Conservation (phyloP, 2,113 vertebrate genomes). For the Muntiacus reevesi region DNA sequence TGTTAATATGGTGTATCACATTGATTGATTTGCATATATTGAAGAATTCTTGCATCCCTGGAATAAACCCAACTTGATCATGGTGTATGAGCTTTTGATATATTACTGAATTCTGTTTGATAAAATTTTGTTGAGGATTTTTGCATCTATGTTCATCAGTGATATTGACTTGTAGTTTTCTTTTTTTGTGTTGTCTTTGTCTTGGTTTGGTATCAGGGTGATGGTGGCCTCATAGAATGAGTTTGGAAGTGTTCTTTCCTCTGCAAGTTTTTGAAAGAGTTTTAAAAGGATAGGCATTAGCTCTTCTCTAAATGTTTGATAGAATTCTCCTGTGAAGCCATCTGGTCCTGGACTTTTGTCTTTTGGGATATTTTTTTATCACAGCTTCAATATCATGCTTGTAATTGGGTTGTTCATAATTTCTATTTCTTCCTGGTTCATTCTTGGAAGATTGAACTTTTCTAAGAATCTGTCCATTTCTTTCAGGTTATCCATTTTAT, state of each 20-base stretch:
- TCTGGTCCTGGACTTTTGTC: not conserved
- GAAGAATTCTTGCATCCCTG: not conserved
- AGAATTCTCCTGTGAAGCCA: not conserved
- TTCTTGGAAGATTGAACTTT: not conserved
- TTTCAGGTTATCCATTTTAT: not conserved
- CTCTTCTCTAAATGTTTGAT: not conserved
- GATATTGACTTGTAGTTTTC: not conserved
- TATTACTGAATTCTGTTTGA: not conserved
- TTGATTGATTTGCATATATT: not conserved
- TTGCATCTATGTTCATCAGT: not conserved
- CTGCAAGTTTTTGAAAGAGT: not conserved
- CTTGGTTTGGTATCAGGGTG: not conserved
- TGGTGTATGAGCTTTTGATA: not conserved
- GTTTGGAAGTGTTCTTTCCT: not conserved
- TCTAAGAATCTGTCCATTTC: not conserved
- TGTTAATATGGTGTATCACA: not conserved
- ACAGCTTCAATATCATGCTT: not conserved
- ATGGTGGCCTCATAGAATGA: not conserved
- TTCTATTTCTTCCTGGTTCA: not conserved
- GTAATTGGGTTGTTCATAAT: not conserved
- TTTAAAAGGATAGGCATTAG: not conserved
- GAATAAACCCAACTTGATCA: not conserved
- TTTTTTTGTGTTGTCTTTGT: not conserved
- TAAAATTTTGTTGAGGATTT: not conserved
- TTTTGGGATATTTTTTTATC: not conserved